Base-by-base conservation (phyloP, 2,888 invertebrate species). In the Apantesis nais region DNA sequence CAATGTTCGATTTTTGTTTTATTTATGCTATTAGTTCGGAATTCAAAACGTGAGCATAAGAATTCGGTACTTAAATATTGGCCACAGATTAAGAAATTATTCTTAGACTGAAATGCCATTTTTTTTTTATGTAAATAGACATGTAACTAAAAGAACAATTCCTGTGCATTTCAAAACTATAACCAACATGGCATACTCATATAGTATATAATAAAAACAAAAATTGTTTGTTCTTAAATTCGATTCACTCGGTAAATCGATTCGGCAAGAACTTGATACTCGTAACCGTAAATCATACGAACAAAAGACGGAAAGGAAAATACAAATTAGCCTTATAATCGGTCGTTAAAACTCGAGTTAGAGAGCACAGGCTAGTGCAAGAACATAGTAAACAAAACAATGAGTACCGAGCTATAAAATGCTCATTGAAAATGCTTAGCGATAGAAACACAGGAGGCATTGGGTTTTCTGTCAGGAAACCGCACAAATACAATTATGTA, bases 301-400 rank as follows among this genome's bases (percentile, higher is more conserved):
- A 94, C 93, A 93, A 93, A 93, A 91, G 92, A 91, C 92, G 92
- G 93, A 90, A 92, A 92, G 88, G 86, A 86, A 89, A 91, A 91
- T 91, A 93, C 93, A 93, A 94, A 93, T 93, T 93, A 93, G 88
- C 89, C 93, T 87, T 92, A 90, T 93, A 92, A 93, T 93, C 88
- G 90, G 79, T 86, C 83, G 88, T 89, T 90, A 89, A 87, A 88
- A 83, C 83, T 74, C 64, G 61, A 71, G 77, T 78, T 78, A 71
- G 78, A 72, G 75, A 73, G 73, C 73, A 75, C 72, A 75, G 74
- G 78, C 72, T 78, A 81, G 73, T 78, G 72, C 60, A 74, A 74
- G 60, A 79, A 80, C 80, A 81, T 75, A 79, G 74, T 78, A 76
- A 79, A 77, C 78, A 81, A 79, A 72, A 48, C 71, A 74, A 71